Percentiles rank a stretch among this genome's conserved stretches.
These are phyloP conservation scores for Catamblyrhynchus diadema DNA, from an alignment of 2,797 vertebrate species.

Conservation along the genomic window DNA sequence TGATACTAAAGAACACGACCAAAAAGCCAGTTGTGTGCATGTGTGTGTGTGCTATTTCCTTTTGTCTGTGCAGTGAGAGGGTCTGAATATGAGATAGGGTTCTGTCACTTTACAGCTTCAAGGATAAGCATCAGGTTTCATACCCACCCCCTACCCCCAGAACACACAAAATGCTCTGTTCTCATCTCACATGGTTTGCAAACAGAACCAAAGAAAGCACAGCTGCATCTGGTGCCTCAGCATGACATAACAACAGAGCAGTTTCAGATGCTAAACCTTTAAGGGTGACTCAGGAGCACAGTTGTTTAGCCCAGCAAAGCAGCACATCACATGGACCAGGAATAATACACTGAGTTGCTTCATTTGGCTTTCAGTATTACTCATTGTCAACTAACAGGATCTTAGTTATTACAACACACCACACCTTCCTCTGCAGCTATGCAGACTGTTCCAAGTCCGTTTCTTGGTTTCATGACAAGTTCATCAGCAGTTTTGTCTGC, in stretches of 20 bases:
- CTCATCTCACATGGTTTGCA: neutral
- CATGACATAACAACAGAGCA: neutral
- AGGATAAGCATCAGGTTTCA: neutral
- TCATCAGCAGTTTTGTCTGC: neutral
- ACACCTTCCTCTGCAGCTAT: neutral
- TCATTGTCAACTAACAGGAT: neutral
- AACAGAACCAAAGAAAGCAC: neutral
- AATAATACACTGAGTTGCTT: neutral
- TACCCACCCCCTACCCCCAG: too few relatives aligned
- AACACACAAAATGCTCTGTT: neutral
- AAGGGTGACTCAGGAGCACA: fast-evolving
- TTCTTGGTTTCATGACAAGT: neutral
- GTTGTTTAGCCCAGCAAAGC: neutral
- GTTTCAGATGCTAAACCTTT: neutral
- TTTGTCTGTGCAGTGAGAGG: neutral
- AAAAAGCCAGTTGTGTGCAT: neutral
- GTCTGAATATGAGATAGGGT: neutral
- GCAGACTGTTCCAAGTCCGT: neutral
- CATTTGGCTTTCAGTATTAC: neutral
- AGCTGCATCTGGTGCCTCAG: neutral
- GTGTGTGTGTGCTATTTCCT: neutral
- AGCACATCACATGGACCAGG: fast-evolving
- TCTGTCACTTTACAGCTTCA: neutral
- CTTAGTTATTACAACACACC: neutral
- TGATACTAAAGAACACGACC: fast-evolving